Base-by-base conservation (phyloP, 1,140 invertebrate species). In the Agrilus planipennis region DNA sequence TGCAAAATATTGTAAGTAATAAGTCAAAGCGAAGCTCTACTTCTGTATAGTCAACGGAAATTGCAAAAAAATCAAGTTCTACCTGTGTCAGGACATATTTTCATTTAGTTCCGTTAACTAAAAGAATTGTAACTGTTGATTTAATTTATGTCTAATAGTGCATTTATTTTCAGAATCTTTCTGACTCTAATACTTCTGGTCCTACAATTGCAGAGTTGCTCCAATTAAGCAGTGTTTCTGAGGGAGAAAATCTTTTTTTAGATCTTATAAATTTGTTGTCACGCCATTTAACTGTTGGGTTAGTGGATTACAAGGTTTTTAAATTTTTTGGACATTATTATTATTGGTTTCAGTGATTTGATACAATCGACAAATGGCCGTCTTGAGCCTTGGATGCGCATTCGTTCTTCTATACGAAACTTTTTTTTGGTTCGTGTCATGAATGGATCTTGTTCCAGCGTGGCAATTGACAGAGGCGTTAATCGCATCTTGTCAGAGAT, bases 191-290 rank as follows among this genome's bases (percentile, higher is more conserved):
- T 7, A 35, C 15, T 19, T 17, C 34, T 22, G n/a, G 9, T 19
- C 49, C 57, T 14, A 68, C 68, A 14, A 58, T 72, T 22, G 59
- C 66, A 11, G 58, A 68, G 32, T 62, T 71, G 18, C 45, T 72
- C n/a, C 52, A 59, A 29, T 40, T 56, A 43, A 57, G 60, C 32
- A 50, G 54, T 12, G 62, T 59, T 44, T 50, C 49, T 31, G 56
- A 56, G 46, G 69, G 64, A 25, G 65, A 68, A 60, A 63, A 57
- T 37, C 37, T 68, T n/a, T 51, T 66, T 31, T 52, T 52, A 10
- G 64, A 68, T 51, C 42, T 68, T 20, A 47, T 64, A 28, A 62
- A 64, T 55, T 53, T 61, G 12, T 42, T 66, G 31, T 53, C 57
- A 38, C 50, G 56, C 35, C 52, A 60, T 49, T 34, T 59, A 34